These are phyloP conservation scores for Reticulitermes lucifugus DNA, from an alignment of 2,888 invertebrate species.

Conservation along the genomic window DNA sequence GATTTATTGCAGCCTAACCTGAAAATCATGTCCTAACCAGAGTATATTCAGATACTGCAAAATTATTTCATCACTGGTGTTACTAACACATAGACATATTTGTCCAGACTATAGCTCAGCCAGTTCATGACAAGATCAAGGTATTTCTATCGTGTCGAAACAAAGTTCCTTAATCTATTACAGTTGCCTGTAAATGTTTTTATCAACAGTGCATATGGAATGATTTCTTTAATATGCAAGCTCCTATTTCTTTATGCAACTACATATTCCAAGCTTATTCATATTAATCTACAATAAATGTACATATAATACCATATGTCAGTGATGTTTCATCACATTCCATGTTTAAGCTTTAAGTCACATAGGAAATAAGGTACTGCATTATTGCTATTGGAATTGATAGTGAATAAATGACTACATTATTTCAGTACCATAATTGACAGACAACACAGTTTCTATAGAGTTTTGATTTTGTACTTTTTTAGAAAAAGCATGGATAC, in stretches of 20 bases:
- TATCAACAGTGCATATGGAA: not conserved
- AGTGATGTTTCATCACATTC: constrained; percentile 9
- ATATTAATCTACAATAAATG: not conserved
- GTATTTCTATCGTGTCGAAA: not conserved
- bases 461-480: not conserved
- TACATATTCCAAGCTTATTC: not conserved
- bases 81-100: not conserved
- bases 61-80: not conserved
- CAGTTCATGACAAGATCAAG: not conserved
- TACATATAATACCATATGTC: not conserved
- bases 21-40: not conserved
- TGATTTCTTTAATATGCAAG: not conserved
- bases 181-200: not conserved
- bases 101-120: not conserved
- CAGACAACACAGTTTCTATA: not conserved
- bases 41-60: not conserved
- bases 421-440: not conserved
- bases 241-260: not conserved
- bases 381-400: constrained; percentile 34
- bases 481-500: not conserved
- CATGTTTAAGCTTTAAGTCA: constrained; percentile 21
- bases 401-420: not conserved
- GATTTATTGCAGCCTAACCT: not conserved
- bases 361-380: constrained; percentile 35
- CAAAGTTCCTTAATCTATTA: not conserved